Percentiles rank a stretch among this genome's conserved stretches.
Evolutionary conservation across 2,797 vertebrate genomes (phyloP).

Genomic region (Sebastes iracundus): DNA sequence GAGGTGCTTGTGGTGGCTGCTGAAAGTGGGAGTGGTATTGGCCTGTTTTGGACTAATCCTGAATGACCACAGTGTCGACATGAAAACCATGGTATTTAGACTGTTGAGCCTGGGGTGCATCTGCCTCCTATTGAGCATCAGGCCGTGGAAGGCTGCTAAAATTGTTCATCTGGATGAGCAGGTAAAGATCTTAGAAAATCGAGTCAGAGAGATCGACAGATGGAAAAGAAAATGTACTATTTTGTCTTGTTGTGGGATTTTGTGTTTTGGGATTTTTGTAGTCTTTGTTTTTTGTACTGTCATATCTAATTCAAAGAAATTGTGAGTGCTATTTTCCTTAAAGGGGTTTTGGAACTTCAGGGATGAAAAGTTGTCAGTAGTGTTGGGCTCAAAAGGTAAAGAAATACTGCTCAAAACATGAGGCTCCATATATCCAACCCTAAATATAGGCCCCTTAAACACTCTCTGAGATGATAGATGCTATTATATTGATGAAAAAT

Average conservation of each 20-base stretch:
- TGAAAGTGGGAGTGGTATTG: constrained; percentile 53
- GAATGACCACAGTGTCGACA: constrained; percentile 31
- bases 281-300: neutral
- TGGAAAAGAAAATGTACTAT: neutral
- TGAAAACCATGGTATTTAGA: constrained; percentile 47
- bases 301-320: neutral
- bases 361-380: neutral
- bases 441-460: neutral
- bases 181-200: constrained; percentile 47
- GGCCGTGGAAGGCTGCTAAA: neutral
- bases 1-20: constrained; percentile 50
- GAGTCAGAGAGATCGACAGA: constrained; percentile 43
- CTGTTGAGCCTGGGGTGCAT: constrained; percentile 47
- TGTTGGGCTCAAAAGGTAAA: neutral
- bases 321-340: neutral
- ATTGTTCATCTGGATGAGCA: constrained; percentile 34
- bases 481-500: neutral
- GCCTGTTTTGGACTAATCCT: constrained; percentile 55
- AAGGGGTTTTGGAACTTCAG: neutral
- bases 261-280: neutral
- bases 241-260: neutral
- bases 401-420: neutral
- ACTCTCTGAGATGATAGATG: neutral
- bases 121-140: constrained; percentile 59
- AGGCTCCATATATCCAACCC: neutral